Evolutionary conservation across 2,888 invertebrate species (phyloP).

Genomic region (Scotopteryx bipunctaria): DNA sequence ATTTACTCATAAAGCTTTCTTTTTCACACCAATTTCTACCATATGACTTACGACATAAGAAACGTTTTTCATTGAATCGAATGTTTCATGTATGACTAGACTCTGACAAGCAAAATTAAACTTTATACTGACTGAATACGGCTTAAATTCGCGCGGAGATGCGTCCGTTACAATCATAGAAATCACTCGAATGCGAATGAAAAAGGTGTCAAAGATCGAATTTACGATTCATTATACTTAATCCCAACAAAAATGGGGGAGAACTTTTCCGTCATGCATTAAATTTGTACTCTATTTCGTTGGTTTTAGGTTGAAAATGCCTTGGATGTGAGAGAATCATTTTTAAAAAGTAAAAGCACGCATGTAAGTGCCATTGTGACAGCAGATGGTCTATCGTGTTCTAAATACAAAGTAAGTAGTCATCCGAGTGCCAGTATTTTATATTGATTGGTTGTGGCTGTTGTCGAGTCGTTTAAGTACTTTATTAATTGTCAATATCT

Average conservation of each 20-base stretch:
- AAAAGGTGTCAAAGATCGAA: constrained; percentile 84
- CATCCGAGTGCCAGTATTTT: constrained; percentile 38
- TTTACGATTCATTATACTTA: constrained; percentile 83
- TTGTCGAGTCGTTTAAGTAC: constrained; percentile 6
- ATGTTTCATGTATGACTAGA: constrained; percentile 35
- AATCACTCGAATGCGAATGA: constrained; percentile 78
- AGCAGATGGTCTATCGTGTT: constrained; percentile 74
- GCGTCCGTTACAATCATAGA: constrained; percentile 62
- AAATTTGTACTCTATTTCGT: constrained; percentile 37
- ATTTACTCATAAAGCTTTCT: constrained; percentile 55
- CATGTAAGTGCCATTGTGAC: constrained; percentile 79
- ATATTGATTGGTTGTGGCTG: constrained; percentile 27
- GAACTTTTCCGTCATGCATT: constrained; percentile 21
- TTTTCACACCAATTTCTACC: constrained; percentile 34
- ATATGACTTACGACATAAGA: constrained; percentile 31
- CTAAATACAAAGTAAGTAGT: constrained; percentile 54
- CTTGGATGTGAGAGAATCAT: constrained; percentile 45
- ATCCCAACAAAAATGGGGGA: constrained; percentile 75
- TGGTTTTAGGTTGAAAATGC: constrained; percentile 13
- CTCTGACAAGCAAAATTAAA: neutral
- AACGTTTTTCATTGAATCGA: neutral
- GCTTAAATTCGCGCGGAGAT: constrained; percentile 3
- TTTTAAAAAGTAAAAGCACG: constrained; percentile 73
- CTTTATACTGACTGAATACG: constrained; percentile 7
- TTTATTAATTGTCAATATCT: neutral